A percentile compares a stretch with the other conserved stretches of the same genome.
These are phyloP conservation scores for Alcis repandata DNA, from an alignment of 2,888 invertebrate genomes.

Conservation along the genomic window DNA sequence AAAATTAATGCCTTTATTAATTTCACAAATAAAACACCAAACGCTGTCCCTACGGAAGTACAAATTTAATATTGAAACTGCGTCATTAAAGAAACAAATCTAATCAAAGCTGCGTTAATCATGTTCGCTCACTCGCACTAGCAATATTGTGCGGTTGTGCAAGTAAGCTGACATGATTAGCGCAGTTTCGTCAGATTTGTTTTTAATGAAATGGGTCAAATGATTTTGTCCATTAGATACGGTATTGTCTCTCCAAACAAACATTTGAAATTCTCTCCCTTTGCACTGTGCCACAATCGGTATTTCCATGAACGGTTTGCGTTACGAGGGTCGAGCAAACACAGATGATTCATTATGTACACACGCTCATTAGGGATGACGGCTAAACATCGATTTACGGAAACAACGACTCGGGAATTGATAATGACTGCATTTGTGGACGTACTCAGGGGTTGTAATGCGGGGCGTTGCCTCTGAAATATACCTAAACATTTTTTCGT, in stretches of 20 bases:
- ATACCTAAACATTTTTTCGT: no score
- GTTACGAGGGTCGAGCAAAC: constrained; percentile 53
- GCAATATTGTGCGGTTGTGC: no score
- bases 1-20: constrained; percentile 9
- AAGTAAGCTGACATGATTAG: no score
- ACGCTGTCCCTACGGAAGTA: not conserved
- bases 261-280: constrained; percentile 24
- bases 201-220: no score
- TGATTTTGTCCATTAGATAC: constrained; percentile 20
- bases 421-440: constrained; percentile 19
- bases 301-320: constrained; percentile 45
- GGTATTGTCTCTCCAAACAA: constrained; percentile 17
- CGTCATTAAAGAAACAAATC: no score
- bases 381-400: constrained; percentile 43
- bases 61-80: constrained; percentile 15
- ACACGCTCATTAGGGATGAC: constrained; percentile 56
- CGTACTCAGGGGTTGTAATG: no score
- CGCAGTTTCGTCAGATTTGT: no score
- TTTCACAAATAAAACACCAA: constrained; percentile 5
- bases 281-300: constrained; percentile 13
- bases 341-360: constrained; percentile 63
- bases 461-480: no score
- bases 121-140: no score
- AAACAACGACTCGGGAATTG: constrained; percentile 11
- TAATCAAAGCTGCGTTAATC: no score